Conservation (phyloP, 2,113 vertebrate genomes). For the Oceanites oceanicus region DNA sequence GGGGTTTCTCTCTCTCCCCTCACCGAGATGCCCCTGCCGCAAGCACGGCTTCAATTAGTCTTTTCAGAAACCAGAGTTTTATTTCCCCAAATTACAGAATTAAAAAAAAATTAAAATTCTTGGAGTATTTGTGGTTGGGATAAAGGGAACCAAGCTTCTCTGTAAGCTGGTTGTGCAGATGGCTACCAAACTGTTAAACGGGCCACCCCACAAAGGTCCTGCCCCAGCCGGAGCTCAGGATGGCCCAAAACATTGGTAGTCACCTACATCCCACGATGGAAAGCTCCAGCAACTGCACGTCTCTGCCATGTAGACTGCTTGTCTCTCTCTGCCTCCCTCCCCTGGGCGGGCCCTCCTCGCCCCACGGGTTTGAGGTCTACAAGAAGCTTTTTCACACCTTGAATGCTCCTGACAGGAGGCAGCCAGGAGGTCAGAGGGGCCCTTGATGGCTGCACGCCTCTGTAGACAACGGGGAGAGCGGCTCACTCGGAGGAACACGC, state of each 20-base stretch:
- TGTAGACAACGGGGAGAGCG: not conserved
- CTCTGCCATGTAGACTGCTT: not conserved
- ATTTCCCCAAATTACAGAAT: constrained; percentile 75
- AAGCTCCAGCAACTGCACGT: not conserved
- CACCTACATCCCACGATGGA: not conserved
- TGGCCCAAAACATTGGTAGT: not conserved
- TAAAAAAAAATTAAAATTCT: constrained; percentile 75
- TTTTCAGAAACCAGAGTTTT: constrained; percentile 71
- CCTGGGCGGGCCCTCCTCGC: not conserved
- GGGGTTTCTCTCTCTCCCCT: constrained; percentile 64
- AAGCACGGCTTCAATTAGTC: constrained; percentile 78
- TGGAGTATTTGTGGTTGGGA: constrained; percentile 66
- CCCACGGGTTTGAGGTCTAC: not conserved
- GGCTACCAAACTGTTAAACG: constrained; percentile 67
- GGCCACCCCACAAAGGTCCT: constrained; percentile 18
- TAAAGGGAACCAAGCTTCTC: constrained; percentile 54
- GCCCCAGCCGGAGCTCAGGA: not conserved
- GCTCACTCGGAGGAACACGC: not conserved
- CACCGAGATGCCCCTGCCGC: constrained; percentile 72
- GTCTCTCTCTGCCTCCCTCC: not conserved
- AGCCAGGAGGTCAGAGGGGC: not conserved
- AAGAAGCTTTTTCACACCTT: not conserved
- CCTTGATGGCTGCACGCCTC: not conserved
- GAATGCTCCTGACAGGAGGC: not conserved
- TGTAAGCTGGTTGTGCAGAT: constrained; percentile 24